These are phyloP conservation scores for Amazona vittata DNA, from an alignment of 2,113 vertebrate genomes.

Conservation along the genomic window DNA sequence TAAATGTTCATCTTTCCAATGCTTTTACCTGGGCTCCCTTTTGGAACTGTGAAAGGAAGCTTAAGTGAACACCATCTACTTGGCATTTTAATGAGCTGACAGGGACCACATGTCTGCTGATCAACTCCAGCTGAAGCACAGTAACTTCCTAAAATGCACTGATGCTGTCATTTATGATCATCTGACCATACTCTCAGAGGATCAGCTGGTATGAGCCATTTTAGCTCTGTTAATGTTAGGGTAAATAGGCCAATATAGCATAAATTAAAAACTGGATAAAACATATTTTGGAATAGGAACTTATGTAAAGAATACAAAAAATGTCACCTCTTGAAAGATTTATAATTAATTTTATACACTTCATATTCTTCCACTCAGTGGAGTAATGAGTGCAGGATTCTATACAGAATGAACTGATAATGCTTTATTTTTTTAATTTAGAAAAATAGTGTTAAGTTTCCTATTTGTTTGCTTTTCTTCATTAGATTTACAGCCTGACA, in stretches of 20 bases:
- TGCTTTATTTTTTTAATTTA: background rate
- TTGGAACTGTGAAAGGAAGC: background rate
- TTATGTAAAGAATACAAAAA: background rate
- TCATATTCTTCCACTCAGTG: background rate
- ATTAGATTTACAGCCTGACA: background rate
- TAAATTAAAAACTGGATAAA: background rate
- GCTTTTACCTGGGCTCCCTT: slow-evolving; percentile 4
- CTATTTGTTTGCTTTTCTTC: background rate
- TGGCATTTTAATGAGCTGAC: background rate
- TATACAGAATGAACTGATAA: background rate
- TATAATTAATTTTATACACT: background rate
- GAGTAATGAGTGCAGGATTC: background rate
- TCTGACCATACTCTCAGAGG: background rate
- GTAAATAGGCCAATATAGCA: background rate
- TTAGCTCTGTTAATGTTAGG: background rate
- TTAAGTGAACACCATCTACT: slow-evolving; percentile 12
- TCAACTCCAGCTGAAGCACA: slow-evolving; percentile 3
- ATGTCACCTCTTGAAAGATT: background rate
- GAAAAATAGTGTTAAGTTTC: background rate
- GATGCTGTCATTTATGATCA: background rate
- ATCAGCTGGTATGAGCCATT: background rate
- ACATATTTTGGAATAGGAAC: background rate
- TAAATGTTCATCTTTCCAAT: background rate
- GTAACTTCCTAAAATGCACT: background rate
- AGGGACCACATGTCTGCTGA: slow-evolving; percentile 16